Conservation (phyloP, 2,113 vertebrate species). For the Cephalopterus ornatus region DNA sequence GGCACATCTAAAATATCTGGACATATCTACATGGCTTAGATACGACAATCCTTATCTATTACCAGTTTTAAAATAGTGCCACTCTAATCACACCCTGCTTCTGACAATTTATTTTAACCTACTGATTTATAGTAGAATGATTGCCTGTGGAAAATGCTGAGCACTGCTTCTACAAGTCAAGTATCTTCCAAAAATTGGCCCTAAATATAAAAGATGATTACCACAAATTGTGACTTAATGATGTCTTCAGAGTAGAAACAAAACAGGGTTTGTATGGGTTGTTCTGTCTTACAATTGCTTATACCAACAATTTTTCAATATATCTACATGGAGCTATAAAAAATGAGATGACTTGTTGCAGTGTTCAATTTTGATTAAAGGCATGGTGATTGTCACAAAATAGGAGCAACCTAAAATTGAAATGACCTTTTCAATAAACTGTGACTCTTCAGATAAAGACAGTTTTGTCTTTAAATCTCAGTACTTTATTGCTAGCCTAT, state of each 20-base stretch:
- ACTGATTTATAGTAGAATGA: not conserved
- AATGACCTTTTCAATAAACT: slow-evolving; percentile 3
- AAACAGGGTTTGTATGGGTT: not conserved
- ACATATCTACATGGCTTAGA: not conserved
- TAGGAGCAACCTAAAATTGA: not conserved
- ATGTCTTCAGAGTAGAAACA: slow-evolving; percentile 18
- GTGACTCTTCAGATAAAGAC: not conserved
- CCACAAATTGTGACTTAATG: slow-evolving; percentile 43
- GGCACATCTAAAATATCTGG: not conserved
- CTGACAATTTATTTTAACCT: not conserved
- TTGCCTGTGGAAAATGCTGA: not conserved
- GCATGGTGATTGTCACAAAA: not conserved
- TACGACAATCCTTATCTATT: not conserved
- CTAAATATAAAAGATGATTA: slow-evolving; percentile 24
- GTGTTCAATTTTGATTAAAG: slow-evolving; percentile 38
- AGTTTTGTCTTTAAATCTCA: not conserved
- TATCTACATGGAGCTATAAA: slow-evolving; percentile 29
- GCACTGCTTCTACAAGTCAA: not conserved
- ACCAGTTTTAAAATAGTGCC: not conserved
- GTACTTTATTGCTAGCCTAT: not conserved
- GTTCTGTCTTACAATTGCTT: slow-evolving; percentile 19
- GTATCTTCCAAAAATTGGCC: not conserved
- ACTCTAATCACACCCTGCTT: not conserved
- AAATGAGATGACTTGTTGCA: slow-evolving; percentile 5
- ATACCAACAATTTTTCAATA: slow-evolving; percentile 12